A percentile compares a stretch with the other conserved stretches of the same genome.
These are phyloP conservation scores for Diprion similis DNA, from an alignment of 1,140 invertebrate genomes.

Conservation along the genomic window DNA sequence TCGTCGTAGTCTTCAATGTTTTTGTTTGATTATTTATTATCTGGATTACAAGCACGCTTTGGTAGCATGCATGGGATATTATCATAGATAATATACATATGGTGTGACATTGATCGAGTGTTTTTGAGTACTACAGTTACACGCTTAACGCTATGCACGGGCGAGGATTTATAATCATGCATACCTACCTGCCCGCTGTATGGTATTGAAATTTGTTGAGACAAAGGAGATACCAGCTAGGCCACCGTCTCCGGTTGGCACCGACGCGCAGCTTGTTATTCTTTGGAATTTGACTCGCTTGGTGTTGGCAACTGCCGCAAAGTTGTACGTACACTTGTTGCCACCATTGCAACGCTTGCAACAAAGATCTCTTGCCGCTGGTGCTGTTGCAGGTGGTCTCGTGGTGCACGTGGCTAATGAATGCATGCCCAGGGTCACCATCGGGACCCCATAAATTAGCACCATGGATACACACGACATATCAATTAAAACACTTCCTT, in stretches of 20 bases:
- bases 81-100: neutral
- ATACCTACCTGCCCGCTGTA: no score
- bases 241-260: constrained; percentile 32
- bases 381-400: neutral
- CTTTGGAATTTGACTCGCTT: constrained; percentile 37
- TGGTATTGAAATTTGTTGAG: neutral
- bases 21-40: no score
- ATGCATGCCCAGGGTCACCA: neutral
- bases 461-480: no score
- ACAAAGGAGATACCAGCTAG: neutral
- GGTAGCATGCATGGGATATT: neutral
- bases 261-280: constrained; percentile 26
- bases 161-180: no score
- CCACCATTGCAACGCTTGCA: neutral
- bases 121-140: neutral
- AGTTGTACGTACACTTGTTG: neutral
- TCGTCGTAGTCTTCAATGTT: no score
- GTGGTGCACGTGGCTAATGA: neutral
- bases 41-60: no score
- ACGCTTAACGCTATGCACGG: neutral
- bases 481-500: no score
- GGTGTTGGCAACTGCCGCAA: constrained; percentile 6
- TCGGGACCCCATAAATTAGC: no score
- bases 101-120: neutral
- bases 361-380: constrained; percentile 37